phyloP scores from a whole-genome alignment of 1,140 invertebrate species.

The Trialeurodes vaporariorum region DNA sequence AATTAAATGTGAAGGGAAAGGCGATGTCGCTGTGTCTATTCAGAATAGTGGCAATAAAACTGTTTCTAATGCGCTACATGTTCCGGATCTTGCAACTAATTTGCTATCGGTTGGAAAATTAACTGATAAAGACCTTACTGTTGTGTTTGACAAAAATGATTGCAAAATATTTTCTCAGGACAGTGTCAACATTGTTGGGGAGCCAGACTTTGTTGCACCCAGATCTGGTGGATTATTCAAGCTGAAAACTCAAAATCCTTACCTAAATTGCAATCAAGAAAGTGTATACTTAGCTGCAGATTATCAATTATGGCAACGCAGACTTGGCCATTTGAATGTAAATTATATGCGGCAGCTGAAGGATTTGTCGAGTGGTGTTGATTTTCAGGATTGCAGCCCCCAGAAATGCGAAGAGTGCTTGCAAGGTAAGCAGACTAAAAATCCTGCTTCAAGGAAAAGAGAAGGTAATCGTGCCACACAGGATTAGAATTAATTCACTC shows the following conservation, averaged over 20 bases:
- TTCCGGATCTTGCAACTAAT: not conserved
- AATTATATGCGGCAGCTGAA: not conserved
- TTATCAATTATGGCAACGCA: not conserved
- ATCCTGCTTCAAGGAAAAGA: not conserved
- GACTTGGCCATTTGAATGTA: not conserved
- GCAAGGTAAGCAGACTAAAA: not conserved
- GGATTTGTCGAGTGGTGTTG: not conserved
- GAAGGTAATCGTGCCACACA: not conserved
- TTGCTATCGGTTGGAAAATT: not conserved
- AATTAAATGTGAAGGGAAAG: not conserved
- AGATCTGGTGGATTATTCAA: not conserved
- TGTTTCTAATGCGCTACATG: not conserved
- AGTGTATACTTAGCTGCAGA: not conserved
- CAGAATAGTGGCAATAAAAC: not conserved
- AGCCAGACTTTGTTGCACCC: not conserved
- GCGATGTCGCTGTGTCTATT: not conserved
- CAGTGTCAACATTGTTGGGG: not conserved
- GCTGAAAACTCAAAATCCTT: no score
- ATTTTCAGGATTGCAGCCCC: not conserved
- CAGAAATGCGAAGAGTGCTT: not conserved
- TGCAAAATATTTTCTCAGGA: not conserved
- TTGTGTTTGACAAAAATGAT: not conserved
- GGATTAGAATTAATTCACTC: slow-evolving; percentile 16
- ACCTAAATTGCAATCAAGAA: not conserved
- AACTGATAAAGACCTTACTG: not conserved